phyloP scores from a whole-genome alignment of 2,113 vertebrate species.

The Passer domesticus region DNA sequence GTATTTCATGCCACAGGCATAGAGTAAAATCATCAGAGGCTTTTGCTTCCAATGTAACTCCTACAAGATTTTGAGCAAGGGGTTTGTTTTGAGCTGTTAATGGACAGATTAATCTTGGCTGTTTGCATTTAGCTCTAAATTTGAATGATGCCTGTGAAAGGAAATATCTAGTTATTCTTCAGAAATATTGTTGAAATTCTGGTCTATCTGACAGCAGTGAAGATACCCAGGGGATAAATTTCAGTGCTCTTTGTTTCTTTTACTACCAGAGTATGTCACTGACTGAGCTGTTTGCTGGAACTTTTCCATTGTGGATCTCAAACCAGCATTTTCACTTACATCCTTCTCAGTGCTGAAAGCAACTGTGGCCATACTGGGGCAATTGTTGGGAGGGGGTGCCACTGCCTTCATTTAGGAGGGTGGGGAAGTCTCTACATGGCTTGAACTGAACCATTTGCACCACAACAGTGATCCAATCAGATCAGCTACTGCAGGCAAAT shows the following conservation, averaged over 20 bases:
- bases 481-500: not conserved
- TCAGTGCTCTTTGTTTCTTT: not conserved
- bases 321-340: not conserved
- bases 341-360: not conserved
- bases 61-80: not conserved
- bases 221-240: not conserved
- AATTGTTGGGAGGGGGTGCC: not conserved
- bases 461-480: rapidly evolving
- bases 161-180: constrained; percentile 26
- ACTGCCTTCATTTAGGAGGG: not conserved
- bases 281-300: not conserved
- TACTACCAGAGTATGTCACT: not conserved
- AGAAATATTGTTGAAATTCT: constrained; percentile 30
- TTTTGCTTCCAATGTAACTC: not conserved
- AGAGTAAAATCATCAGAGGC: constrained; percentile 7
- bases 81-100: constrained; percentile 34
- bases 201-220: not conserved
- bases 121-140: constrained; percentile 13
- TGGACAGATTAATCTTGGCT: constrained; percentile 21
- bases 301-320: not conserved
- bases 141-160: not conserved
- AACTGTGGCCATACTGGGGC: rapidly evolving
- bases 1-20: not conserved
- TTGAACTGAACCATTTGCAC: not conserved
- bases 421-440: not conserved